phyloP scores from a whole-genome alignment of 2,888 invertebrate species.

The Ommatoiulus sabulosus region DNA sequence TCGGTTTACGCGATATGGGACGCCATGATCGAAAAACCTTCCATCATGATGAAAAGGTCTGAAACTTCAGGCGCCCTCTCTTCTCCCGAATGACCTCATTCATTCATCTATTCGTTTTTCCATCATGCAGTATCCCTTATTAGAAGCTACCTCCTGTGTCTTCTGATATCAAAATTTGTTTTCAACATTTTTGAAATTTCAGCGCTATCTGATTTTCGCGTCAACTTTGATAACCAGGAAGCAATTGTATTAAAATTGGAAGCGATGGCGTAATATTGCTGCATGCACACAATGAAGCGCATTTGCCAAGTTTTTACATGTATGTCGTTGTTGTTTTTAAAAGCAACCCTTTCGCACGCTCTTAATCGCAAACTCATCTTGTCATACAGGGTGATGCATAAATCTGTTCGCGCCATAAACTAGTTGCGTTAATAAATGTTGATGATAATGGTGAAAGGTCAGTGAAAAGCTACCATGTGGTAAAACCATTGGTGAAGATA shows the following conservation, averaged over 20 bases:
- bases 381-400: background rate
- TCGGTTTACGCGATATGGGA: background rate
- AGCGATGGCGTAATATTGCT: background rate
- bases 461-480: no score
- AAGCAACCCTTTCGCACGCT: background rate
- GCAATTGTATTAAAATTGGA: background rate
- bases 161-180: constrained; percentile 4
- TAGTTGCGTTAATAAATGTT: no score
- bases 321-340: background rate
- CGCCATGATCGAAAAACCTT: constrained; percentile 7
- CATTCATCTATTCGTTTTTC: background rate
- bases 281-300: background rate
- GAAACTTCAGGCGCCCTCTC: background rate
- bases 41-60: background rate
- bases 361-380: background rate
- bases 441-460: no score
- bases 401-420: background rate
- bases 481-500: no score
- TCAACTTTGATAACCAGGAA: constrained; percentile 15
- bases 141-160: background rate
- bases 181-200: background rate
- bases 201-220: background rate
- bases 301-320: background rate
- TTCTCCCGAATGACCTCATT: background rate
- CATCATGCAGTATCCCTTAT: background rate